These are phyloP conservation scores for Streptopelia turtur DNA, from an alignment of 2,797 vertebrate genomes.

Conservation along the genomic window DNA sequence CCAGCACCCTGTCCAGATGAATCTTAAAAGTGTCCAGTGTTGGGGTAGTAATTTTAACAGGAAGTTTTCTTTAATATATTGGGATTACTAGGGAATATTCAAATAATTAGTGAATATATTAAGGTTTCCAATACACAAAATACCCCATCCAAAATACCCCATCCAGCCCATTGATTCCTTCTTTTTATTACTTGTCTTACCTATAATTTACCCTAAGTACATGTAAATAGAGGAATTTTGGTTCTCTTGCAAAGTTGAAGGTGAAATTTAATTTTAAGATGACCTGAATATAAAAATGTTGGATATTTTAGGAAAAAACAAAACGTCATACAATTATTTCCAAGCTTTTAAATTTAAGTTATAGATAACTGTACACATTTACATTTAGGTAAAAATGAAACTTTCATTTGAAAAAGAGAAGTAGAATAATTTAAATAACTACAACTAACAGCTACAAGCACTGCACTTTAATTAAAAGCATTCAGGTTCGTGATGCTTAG, in stretches of 20 bases:
- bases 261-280: not conserved
- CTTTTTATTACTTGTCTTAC: not conserved
- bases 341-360: not conserved
- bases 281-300: not conserved
- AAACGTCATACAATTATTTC: not conserved
- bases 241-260: not conserved
- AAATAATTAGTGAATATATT: not conserved
- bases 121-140: not conserved
- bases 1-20: too few species aligned
- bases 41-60: not conserved
- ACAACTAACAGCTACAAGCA: slow-evolving; percentile 38
- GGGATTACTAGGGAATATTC: not conserved
- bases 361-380: not conserved
- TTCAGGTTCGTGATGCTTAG: slow-evolving; percentile 45
- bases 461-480: slow-evolving; percentile 65
- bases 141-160: not conserved
- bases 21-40: too few species aligned
- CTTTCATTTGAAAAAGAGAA: not conserved
- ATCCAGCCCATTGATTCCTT: not conserved
- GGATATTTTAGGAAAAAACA: not conserved
- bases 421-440: not conserved
- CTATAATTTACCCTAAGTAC: not conserved
- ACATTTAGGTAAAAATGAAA: not conserved
- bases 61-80: not conserved
- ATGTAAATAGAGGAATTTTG: not conserved